Evolutionary conservation across 2,113 vertebrate species (phyloP).

Genomic region (Cyphomyrus plagiostoma): DNA sequence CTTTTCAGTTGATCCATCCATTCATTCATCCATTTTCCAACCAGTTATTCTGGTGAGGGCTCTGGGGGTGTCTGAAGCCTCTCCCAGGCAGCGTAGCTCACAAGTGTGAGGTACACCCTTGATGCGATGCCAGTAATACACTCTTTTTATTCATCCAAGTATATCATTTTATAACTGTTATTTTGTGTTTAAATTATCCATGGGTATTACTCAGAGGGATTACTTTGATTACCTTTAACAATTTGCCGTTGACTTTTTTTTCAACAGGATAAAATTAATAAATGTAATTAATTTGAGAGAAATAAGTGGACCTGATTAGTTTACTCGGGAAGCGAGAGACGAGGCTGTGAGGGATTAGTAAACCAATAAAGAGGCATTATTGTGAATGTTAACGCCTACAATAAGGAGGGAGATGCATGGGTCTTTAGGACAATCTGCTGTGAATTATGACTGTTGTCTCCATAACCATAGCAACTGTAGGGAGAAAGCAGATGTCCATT

Average conservation of each 20-base stretch:
- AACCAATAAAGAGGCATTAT: slow-evolving; percentile 40
- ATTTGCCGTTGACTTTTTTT: slow-evolving; percentile 15
- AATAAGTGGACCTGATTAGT: slow-evolving; percentile 37
- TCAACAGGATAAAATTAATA: slow-evolving; percentile 26
- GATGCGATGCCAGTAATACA: neutral
- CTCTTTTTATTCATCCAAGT: neutral
- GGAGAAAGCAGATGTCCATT: neutral
- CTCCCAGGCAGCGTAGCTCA: neutral
- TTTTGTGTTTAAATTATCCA: slow-evolving; percentile 8
- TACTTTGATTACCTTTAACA: slow-evolving; percentile 22
- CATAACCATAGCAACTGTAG: slow-evolving; percentile 36
- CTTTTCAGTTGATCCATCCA: neutral
- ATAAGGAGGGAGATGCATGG: slow-evolving; percentile 20
- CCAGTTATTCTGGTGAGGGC: neutral
- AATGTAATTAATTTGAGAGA: slow-evolving; percentile 32
- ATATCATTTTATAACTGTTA: neutral
- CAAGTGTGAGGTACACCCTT: neutral
- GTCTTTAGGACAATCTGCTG: slow-evolving; percentile 22
- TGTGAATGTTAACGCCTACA: slow-evolving; percentile 40
- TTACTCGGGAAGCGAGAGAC: slow-evolving; percentile 23
- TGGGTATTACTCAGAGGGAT: slow-evolving; percentile 13
- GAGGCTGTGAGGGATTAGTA: slow-evolving; percentile 37
- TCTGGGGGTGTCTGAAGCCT: neutral
- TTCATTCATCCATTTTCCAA: neutral
- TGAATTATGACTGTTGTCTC: slow-evolving; percentile 19